Conservation (phyloP, 2,888 invertebrate genomes). For the Trissonchulus sp. region DNA sequence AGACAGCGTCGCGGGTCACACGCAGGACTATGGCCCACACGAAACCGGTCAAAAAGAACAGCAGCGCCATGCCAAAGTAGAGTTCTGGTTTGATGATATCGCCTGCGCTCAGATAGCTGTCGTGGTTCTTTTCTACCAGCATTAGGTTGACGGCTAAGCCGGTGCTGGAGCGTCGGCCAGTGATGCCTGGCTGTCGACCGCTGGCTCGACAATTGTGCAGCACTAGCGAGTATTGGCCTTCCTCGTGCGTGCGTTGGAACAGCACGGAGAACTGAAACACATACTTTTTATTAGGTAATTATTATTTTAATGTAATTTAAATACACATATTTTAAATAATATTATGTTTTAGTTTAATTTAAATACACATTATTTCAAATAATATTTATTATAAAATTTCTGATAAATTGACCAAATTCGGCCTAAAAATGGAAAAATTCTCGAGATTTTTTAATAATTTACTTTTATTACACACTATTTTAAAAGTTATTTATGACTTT, state of each 20-base stretch:
- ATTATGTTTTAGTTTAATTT: too few relatives aligned
- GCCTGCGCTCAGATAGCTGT: constrained; percentile 84
- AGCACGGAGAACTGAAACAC: constrained; percentile 58
- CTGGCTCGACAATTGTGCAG: constrained; percentile 82
- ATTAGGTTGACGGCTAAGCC: not conserved
- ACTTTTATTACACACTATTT: too few relatives aligned
- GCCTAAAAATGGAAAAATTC: too few relatives aligned
- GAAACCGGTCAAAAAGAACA: constrained; percentile 80
- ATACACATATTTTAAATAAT: too few relatives aligned
- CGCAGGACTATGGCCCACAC: constrained; percentile 85
- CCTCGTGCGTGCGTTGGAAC: constrained; percentile 68
- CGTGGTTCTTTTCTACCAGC: constrained; percentile 60
- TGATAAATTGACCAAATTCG: too few relatives aligned
- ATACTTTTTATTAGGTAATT: too few relatives aligned
- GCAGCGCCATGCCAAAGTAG: constrained; percentile 80
- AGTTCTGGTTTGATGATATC: constrained; percentile 89
- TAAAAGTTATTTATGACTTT: too few relatives aligned
- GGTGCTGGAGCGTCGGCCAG: not conserved
- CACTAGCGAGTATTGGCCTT: constrained; percentile 86
- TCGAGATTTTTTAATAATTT: too few relatives aligned
- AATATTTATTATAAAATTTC: too few relatives aligned
- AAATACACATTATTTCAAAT: too few relatives aligned
- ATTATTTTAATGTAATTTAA: too few relatives aligned
- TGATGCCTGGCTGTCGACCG: too few relatives aligned
- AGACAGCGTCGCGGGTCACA: constrained; percentile 61